These are phyloP conservation scores for Hycleus phaleratus DNA, from an alignment of 1,140 invertebrate species.

Conservation along the genomic window DNA sequence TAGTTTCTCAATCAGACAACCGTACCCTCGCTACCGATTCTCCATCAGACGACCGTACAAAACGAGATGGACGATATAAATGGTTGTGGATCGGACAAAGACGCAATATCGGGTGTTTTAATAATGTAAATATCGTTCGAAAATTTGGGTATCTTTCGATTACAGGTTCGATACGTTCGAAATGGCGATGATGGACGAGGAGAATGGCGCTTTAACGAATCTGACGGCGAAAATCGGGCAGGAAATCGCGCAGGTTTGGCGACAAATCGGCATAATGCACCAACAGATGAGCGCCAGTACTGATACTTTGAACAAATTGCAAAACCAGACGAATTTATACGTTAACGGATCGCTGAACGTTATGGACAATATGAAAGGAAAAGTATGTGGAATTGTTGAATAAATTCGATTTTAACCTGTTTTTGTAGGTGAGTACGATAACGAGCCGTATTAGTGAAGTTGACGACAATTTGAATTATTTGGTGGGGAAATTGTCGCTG, in stretches of 20 bases:
- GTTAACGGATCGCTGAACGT: slow-evolving; percentile 75
- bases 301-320: slow-evolving; percentile 62
- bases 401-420: background rate
- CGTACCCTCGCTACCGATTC: background rate
- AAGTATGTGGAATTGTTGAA: slow-evolving; percentile 45
- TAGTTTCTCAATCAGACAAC: background rate
- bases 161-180: slow-evolving; percentile 62
- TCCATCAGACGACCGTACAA: background rate
- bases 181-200: slow-evolving; percentile 61
- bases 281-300: slow-evolving; percentile 71
- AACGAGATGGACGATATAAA: background rate
- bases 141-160: background rate
- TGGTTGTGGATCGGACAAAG: background rate
- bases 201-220: slow-evolving; percentile 64
- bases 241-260: slow-evolving; percentile 79
- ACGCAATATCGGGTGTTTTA: background rate
- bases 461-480: slow-evolving; percentile 76
- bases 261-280: slow-evolving; percentile 83
- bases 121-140: background rate
- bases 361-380: slow-evolving; percentile 72
- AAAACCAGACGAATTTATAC: slow-evolving; percentile 70
- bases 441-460: slow-evolving; percentile 74
- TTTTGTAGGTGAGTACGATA: slow-evolving; percentile 58
- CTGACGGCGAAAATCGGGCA: slow-evolving; percentile 69
- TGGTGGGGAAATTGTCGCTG: slow-evolving; percentile 69